Evolutionary conservation across 2,888 invertebrate species (phyloP), one percentile per base, ranked within the genome.

Genomic region (Aphidoletes aphidimyza): DNA sequence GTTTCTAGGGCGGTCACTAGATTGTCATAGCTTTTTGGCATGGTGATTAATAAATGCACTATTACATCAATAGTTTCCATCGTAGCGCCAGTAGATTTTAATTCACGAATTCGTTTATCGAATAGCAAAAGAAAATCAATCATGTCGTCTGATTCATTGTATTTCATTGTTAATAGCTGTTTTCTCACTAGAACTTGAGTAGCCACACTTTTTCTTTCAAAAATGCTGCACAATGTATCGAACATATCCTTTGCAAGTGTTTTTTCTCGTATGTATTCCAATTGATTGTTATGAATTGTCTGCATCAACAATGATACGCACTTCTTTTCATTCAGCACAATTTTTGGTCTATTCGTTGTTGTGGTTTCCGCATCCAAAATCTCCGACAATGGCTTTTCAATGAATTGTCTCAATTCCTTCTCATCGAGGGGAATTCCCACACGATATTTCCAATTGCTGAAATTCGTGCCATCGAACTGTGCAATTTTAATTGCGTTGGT

Each of bases 31-130:
- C 86, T 86, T 26, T 36, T 17, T 0, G 86, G 86, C 86, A 87
- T 86, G 1, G 86, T 87, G 11, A 87, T 34, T 14, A 86, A 84
- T 3, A 87, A 85, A 85, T 87, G 86, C 85, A 86, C 86, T 1
- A 86, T 86, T 45, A 86, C 78, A 84, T 87, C 86, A 0, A 83
- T 54, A 69, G 86, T 85, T 84, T 86, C 85, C 83, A 87, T 17
- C 1, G 5, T 39, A 39, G 39, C 86, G 8, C 87, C 86, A 0
- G 85, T 86, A 34, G 85, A 86, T 54, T 85, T 85, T n/a, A 87
- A 84, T n/a, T 86, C 86, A 39, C 87, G 78, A 30, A 87, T 84
- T 19, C 86, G 78, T 42, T 86, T 87, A 69, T 86, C 86, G 37
- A 87, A 86, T 11, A 26, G 17, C 26, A 59, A 14, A 26, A 59